Conservation (phyloP, 1,140 invertebrate genomes). For the Drosophila micromelanica region DNA sequence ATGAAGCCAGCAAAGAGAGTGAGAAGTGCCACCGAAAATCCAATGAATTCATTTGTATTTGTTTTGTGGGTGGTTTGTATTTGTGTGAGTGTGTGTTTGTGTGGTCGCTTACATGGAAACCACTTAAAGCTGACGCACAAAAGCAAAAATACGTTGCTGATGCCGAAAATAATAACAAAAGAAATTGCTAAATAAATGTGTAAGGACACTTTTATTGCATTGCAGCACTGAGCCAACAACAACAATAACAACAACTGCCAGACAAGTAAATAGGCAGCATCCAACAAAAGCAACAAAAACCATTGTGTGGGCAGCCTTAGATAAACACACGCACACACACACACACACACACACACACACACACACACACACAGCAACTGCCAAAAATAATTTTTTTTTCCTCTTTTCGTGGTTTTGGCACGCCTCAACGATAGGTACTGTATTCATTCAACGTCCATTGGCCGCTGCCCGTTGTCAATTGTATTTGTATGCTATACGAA, state of each 20-base stretch:
- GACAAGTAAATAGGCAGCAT: conserved; percentile 66
- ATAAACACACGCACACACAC: conserved; percentile 66
- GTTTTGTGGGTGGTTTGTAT: not conserved
- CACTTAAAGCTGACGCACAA: conserved; percentile 72
- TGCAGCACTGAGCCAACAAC: conserved; percentile 60
- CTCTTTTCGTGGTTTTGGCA: conserved; percentile 37
- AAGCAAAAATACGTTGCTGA: conserved; percentile 49
- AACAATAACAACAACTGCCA: conserved; percentile 38
- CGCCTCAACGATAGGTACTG: conserved; percentile 13
- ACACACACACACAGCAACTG: conserved; percentile 41
- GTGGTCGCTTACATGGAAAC: conserved; percentile 21
- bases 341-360: conserved; percentile 66
- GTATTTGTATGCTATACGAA: conserved; percentile 58
- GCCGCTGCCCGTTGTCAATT: conserved; percentile 51
- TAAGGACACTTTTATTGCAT: conserved; percentile 81
- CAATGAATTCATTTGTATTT: conserved; percentile 59
- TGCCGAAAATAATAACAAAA: conserved; percentile 79
- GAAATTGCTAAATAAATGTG: conserved; percentile 82
- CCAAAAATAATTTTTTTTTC: conserved; percentile 38
- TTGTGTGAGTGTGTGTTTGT: conserved; percentile 5
- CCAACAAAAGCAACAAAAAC: conserved; percentile 67
- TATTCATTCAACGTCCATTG: conserved; percentile 13
- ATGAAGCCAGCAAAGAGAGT: not conserved
- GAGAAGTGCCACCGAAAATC: conserved; percentile 20
- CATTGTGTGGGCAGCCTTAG: conserved; percentile 71